Evolutionary conservation across 2,113 vertebrate species (phyloP), one percentile per base, ranked within the genome.

Genomic region (Dermatemys mawii): DNA sequence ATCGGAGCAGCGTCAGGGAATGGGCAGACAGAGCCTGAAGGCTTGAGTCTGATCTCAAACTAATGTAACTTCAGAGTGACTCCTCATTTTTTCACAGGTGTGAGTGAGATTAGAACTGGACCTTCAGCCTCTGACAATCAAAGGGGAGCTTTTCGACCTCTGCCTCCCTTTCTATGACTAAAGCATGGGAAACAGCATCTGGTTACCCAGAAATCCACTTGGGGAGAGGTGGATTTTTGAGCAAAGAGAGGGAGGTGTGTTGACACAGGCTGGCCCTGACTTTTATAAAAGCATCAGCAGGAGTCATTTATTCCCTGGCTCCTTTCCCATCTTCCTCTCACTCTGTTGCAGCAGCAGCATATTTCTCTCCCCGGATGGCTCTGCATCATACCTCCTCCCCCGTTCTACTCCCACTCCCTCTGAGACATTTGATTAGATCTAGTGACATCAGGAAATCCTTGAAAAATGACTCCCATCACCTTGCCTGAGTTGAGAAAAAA

Each of bases 391-490:
- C 89, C 90, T 78, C 73, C 55, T 92, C 91, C 93, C 60, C 35
- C 54, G 2, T 41, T 78, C 81, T 29, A 32, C 94, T 93, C 86
- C 94, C 73, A 88, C 91, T 86, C 41, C 26, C 73, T 76, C 41
- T 55, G 60, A 92, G 89, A 86, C 55, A 51, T 38, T 78, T 82
- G 83, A 93, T 86, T 55, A 87, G 84, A 44, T 92, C 21, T 75
- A 88, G 79, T 81, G 93, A 86, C 87, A 92, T 89, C 87, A 81
- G 78, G 91, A 79, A 91, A 41, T 88, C 88, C 80, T 93, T 81
- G 88, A 89, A 90, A 84, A 86, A 78, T 84, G 86, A 88, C 51
- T 22, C 21, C 21, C 51, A 1, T 21, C 48, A 3, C 32, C 83
- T 80, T 63, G 54, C 80, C 63, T 95, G 29, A 27, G 35, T 67